Conservation (phyloP, 2,888 invertebrate genomes). For the Ametastegia equiseti region DNA sequence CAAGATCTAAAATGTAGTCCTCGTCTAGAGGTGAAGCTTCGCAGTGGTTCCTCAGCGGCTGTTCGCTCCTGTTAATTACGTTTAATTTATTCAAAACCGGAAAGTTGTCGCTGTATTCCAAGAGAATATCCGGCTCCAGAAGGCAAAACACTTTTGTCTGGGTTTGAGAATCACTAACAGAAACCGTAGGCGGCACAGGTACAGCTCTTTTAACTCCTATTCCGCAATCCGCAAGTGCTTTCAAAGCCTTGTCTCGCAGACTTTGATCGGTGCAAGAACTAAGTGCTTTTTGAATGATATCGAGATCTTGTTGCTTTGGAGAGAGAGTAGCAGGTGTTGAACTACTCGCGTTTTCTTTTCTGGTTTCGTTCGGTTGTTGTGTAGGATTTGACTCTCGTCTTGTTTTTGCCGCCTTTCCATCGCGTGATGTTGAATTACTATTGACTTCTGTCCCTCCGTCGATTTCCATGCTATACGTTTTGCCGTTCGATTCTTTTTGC, state of each 20-base stretch:
- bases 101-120: slow-evolving; percentile 55
- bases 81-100: slow-evolving; percentile 3
- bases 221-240: slow-evolving; percentile 67
- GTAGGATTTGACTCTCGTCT: background rate
- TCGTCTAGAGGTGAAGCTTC: background rate
- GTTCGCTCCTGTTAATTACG: background rate
- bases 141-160: slow-evolving; percentile 68
- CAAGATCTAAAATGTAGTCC: no score
- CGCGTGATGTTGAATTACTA: background rate
- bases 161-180: slow-evolving; percentile 56
- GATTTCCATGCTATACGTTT: background rate
- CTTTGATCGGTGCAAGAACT: slow-evolving; percentile 62
- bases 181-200: slow-evolving; percentile 58
- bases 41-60: background rate
- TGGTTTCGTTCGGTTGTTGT: background rate
- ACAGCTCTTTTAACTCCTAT: slow-evolving; percentile 62
- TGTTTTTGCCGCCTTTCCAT: background rate
- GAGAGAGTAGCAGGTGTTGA: background rate
- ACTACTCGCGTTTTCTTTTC: background rate
- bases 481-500: background rate
- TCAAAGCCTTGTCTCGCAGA: slow-evolving; percentile 64
- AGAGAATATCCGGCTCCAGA: slow-evolving; percentile 56
- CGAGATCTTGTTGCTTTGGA: slow-evolving; percentile 50
- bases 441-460: background rate
- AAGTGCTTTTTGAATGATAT: slow-evolving; percentile 66